Conservation (phyloP, 2,888 invertebrate genomes). For the Malthinus flaveolus region DNA sequence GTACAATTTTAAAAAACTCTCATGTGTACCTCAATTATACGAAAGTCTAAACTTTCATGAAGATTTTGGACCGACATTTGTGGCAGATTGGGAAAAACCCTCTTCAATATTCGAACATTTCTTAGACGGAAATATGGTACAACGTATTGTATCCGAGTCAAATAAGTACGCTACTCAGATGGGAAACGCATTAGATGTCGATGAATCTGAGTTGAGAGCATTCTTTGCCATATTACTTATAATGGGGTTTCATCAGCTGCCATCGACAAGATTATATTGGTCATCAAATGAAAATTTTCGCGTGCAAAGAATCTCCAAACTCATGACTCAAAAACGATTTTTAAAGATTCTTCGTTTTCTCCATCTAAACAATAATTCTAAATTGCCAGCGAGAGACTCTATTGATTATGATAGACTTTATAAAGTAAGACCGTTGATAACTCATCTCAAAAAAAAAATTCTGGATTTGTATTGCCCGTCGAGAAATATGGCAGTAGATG, state of each 20-base stretch:
- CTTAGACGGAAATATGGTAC: too few species aligned
- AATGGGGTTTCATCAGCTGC: slow-evolving; percentile 35
- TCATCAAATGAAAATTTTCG: too few species aligned
- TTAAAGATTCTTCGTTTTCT: slow-evolving; percentile 25
- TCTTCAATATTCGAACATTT: too few species aligned
- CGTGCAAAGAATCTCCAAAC: slow-evolving; percentile 19
- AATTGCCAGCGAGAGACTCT: slow-evolving; percentile 20
- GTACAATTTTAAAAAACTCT: too few species aligned
- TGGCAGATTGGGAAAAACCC: too few species aligned
- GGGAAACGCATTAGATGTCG: too few species aligned
- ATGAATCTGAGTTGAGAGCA: slow-evolving; percentile 26
- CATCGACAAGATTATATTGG: slow-evolving; percentile 37
- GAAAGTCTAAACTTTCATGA: too few species aligned
- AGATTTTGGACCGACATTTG: too few species aligned
- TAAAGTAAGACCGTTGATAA: slow-evolving; percentile 31
- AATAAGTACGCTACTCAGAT: too few species aligned
- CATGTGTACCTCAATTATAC: too few species aligned
- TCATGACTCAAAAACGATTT: slow-evolving; percentile 31
- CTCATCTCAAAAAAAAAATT: slow-evolving; percentile 18
- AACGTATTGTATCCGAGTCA: too few species aligned
- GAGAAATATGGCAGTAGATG: slow-evolving; percentile 32
- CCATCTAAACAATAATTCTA: slow-evolving; percentile 32
- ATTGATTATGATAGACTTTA: slow-evolving; percentile 32
- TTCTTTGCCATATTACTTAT: slow-evolving; percentile 34
- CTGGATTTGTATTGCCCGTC: slow-evolving; percentile 10